Base-by-base conservation (phyloP, 1,140 invertebrate genomes). In the Radopholus similis region DNA sequence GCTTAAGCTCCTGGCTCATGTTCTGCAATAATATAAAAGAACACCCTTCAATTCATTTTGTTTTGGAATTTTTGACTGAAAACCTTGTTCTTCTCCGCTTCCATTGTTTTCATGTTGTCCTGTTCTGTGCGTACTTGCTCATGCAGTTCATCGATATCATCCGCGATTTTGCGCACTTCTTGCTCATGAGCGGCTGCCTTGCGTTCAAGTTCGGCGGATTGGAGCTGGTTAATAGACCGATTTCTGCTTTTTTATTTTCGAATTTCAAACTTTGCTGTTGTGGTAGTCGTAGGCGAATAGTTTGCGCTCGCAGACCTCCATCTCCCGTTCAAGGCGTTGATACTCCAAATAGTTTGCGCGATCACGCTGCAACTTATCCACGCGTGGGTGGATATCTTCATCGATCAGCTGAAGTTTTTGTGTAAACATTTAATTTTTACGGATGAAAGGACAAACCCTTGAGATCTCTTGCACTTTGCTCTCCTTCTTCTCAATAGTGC, bases 401-500 rank as follows among this genome's bases (percentile, higher is more conserved):
- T 86, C 87, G 4, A 95, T 85, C 63, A 94, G 88, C 90, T 93
- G 74, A 56, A 81, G 77, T 21, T 15, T n/a, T 28, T 47, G 51
- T n/a, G n/a, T n/a, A n/a, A 28, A 13, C 35, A 9, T 51, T 38
- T 30, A 67, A 4, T 18, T 8, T 28, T 26, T 15, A 32, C 3
- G n/a, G n/a, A n/a, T n/a, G n/a, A n/a, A 49, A 21, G 26, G 18
- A 9, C 6, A 35, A 32, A 93, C 90, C 76, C 87, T 85, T 83
- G 91, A 89, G 26, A 97, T 90, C 84, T 95, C 90, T 38, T 87
- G 86, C 0, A 98, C 84, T 84, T 93, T 94, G 3, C 87, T 88
- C 84, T 98, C 91, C 84, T 98, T 98, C 77, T 93, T 94, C 70
- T 91, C 90, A 68, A 98, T 93, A 0, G 89, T 90, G 80, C 89